Conservation (phyloP, 2,113 vertebrate genomes). For the Helogale parvula region DNA sequence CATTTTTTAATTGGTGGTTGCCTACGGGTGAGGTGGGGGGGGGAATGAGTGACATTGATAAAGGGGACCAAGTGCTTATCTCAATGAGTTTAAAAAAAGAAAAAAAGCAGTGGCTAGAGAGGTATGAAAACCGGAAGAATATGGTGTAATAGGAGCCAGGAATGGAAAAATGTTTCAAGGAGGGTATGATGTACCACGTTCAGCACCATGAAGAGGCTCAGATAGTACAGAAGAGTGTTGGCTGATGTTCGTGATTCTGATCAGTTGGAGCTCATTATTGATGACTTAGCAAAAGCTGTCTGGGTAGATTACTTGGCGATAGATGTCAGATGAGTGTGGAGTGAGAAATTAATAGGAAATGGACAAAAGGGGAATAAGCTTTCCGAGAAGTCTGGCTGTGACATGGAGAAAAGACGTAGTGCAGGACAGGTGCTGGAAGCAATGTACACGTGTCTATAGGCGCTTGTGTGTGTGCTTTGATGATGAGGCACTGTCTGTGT, state of each 20-base stretch:
- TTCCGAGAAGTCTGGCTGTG: background rate
- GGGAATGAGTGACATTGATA: background rate
- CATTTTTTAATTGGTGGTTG: background rate
- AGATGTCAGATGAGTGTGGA: background rate
- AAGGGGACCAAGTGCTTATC: background rate
- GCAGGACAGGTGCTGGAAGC: background rate
- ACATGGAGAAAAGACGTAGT: background rate
- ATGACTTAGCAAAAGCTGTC: background rate
- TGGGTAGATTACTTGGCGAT: background rate
- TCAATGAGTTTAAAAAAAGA: background rate
- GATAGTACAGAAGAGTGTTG: background rate
- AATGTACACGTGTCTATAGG: background rate
- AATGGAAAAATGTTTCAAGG: background rate
- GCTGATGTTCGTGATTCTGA: fast-evolving
- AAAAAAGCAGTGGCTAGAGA: background rate
- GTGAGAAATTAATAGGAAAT: background rate
- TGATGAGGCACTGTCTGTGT: background rate
- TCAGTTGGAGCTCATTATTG: background rate
- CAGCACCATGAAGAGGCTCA: background rate
- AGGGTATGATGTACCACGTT: too few species aligned
- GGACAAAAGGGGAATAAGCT: background rate
- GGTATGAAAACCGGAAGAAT: background rate
- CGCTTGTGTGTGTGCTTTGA: too few species aligned
- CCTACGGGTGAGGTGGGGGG: too few species aligned
- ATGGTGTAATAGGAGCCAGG: background rate